Evolutionary conservation across 1,140 invertebrate genomes (phyloP).

Genomic region (Plectus sambesii): DNA sequence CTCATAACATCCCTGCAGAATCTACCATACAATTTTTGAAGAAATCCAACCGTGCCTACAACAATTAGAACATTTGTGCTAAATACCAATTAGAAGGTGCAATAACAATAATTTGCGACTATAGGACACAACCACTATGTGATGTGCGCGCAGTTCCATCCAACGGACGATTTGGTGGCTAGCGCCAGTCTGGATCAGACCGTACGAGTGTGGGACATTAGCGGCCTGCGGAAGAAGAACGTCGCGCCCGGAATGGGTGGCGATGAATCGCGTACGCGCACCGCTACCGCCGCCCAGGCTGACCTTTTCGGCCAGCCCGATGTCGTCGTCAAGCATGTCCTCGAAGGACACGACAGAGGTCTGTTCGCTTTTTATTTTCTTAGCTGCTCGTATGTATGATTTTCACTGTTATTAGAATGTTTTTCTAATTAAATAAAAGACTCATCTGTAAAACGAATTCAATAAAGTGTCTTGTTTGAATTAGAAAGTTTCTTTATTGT

Average conservation of each 20-base stretch:
- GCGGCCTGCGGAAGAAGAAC: constrained; percentile 85
- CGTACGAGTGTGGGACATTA: constrained; percentile 97
- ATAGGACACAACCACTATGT: constrained; percentile 97
- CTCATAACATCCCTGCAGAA: no score
- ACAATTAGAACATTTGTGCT: no score
- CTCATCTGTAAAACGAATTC: no score
- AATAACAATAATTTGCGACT: constrained; percentile 67
- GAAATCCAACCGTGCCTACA: no score
- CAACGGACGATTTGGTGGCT: constrained; percentile 86
- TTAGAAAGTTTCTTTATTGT: constrained; percentile 8
- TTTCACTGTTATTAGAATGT: no score
- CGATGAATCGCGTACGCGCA: constrained; percentile 70
- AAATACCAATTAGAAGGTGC: constrained; percentile 91
- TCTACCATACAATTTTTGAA: no score
- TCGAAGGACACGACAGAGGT: constrained; percentile 82
- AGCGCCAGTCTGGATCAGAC: constrained; percentile 96
- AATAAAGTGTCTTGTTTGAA: no score
- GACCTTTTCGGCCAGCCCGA: constrained; percentile 86
- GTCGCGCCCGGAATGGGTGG: constrained; percentile 82
- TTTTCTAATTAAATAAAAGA: no score
- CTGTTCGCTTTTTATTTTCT: constrained; percentile 9
- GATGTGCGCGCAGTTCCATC: constrained; percentile 98
- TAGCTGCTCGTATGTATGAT: no score
- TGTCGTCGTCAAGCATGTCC: constrained; percentile 90
- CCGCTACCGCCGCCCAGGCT: constrained; percentile 63